Conservation (phyloP, 53 echinoderm and acorn worm species). For the Henricia sp. region DNA sequence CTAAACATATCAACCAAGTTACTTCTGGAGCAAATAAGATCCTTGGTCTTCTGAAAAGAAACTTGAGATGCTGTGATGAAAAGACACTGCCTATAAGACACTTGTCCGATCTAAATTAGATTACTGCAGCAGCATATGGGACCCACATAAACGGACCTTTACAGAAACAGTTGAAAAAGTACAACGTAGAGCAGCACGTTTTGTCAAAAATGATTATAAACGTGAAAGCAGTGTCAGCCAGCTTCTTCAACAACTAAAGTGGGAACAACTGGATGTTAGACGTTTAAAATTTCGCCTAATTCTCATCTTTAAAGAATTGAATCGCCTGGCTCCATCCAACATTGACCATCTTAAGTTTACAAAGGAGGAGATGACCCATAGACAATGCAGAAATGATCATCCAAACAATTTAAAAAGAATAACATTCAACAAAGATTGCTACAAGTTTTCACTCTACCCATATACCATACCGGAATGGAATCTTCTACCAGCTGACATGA, state of each 20-base stretch:
- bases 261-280: background rate
- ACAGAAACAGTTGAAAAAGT: constrained; percentile 11
- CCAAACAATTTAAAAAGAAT: too few species aligned
- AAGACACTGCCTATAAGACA: constrained; percentile 10
- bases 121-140: constrained; percentile 19
- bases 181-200: background rate
- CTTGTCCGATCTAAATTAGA: background rate
- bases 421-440: too few species aligned
- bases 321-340: too few species aligned
- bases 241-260: constrained; percentile 1
- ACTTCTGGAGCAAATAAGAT: constrained; percentile 16
- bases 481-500: too few species aligned
- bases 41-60: constrained; percentile 11
- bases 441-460: too few species aligned
- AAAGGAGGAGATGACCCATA: too few species aligned
- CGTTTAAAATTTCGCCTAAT: background rate
- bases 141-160: background rate
- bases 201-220: background rate
- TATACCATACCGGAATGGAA: too few species aligned
- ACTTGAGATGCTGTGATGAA: constrained; percentile 1
- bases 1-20: background rate
- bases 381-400: too few species aligned
- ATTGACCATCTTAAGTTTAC: too few species aligned
- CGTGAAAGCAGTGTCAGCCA: background rate
- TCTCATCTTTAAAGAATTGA: background rate